Percentiles rank a stretch among this genome's conserved stretches.
Evolutionary conservation across 2,888 invertebrate genomes (phyloP).

Genomic region (Eristalinus sepulchralis): DNA sequence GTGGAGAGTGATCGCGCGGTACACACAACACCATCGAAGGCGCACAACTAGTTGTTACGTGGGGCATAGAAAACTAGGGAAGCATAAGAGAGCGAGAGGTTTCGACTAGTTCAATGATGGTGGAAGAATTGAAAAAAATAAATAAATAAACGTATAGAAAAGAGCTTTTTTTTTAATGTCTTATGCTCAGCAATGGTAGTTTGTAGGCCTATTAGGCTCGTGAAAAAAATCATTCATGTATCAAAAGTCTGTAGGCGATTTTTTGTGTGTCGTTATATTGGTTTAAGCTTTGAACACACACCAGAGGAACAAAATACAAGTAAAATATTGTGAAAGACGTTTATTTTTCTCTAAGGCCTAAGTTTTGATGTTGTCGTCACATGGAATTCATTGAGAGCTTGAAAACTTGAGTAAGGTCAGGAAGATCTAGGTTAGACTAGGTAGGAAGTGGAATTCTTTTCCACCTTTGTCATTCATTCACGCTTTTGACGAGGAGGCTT

Average conservation of each 20-base stretch:
- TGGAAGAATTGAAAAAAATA: slow-evolving; percentile 18
- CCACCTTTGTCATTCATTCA: background rate
- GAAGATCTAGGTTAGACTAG: background rate
- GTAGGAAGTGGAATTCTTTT: background rate
- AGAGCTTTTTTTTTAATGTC: slow-evolving; percentile 38
- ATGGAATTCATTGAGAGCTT: background rate
- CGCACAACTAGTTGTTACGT: slow-evolving; percentile 57
- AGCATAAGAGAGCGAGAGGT: slow-evolving; percentile 33
- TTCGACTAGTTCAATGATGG: slow-evolving; percentile 20
- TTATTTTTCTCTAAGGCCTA: background rate
- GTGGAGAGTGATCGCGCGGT: slow-evolving; percentile 17
- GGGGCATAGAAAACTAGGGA: slow-evolving; percentile 56
- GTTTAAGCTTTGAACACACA: slow-evolving; percentile 12
- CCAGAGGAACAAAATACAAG: background rate
- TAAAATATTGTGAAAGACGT: background rate
- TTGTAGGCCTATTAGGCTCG: slow-evolving; percentile 59
- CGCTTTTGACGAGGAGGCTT: slow-evolving; percentile 2
- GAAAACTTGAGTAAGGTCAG: background rate
- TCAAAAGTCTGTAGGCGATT: slow-evolving; percentile 5
- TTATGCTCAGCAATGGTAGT: slow-evolving; percentile 57
- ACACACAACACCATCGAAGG: slow-evolving; percentile 52
- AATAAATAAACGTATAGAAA: slow-evolving; percentile 12
- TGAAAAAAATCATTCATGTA: slow-evolving; percentile 9
- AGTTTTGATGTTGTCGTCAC: background rate
- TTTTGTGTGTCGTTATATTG: background rate